phyloP scores from a whole-genome alignment of 1,140 invertebrate species.

The Octopus sinensis region DNA sequence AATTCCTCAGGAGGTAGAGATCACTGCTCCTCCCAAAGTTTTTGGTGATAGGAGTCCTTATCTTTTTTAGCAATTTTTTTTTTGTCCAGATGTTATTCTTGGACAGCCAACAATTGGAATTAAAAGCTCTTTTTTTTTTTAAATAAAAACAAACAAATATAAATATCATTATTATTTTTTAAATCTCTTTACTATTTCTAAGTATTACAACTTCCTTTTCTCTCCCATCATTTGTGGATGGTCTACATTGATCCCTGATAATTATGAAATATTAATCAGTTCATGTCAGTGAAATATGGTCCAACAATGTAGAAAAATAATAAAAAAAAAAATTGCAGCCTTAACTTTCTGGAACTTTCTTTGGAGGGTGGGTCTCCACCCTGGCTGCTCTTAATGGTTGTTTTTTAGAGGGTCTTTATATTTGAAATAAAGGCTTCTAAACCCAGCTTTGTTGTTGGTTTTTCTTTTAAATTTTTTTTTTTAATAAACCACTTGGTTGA shows the following conservation, averaged over 20 bases:
- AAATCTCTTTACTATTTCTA: too few relatives aligned
- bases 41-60: too few relatives aligned
- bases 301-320: background rate
- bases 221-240: background rate
- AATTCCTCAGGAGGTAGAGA: too few relatives aligned
- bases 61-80: too few relatives aligned
- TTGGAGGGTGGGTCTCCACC: background rate
- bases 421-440: conserved; percentile 12
- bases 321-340: background rate
- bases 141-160: too few relatives aligned
- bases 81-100: too few relatives aligned
- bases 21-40: too few relatives aligned
- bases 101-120: too few relatives aligned
- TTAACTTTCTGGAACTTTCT: background rate
- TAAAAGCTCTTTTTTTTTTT: too few relatives aligned
- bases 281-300: conserved; percentile 7
- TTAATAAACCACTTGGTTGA: background rate
- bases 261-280: conserved; percentile 6
- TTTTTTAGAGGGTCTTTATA: conserved; percentile 4
- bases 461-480: background rate
- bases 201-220: background rate
- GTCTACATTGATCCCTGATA: background rate
- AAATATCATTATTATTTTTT: too few relatives aligned
- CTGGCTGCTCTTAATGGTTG: conserved; percentile 5
- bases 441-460: background rate